Evolutionary conservation across 2,797 vertebrate genomes (phyloP).

Genomic region (Nyctibius grandis): DNA sequence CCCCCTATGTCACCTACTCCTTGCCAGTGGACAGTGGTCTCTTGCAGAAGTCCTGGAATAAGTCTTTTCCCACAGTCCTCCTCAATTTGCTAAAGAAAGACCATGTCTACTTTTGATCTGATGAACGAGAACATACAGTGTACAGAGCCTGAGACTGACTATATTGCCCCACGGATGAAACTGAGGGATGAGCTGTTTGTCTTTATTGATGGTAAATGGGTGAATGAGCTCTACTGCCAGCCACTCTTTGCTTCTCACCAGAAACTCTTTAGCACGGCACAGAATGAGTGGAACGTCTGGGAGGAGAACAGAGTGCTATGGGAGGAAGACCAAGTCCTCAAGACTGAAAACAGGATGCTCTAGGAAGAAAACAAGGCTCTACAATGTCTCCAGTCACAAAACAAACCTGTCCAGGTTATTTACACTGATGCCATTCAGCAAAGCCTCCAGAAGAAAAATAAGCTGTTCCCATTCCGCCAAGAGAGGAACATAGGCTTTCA

Average conservation of each 20-base stretch:
- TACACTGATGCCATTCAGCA: slow-evolving; percentile 34
- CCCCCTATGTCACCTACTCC: neutral
- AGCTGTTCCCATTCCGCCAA: neutral
- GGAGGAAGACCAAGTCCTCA: slow-evolving; percentile 63
- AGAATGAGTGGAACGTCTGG: slow-evolving; percentile 57
- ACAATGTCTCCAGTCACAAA: slow-evolving; percentile 44
- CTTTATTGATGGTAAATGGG: slow-evolving; percentile 61
- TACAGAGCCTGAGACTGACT: slow-evolving; percentile 38
- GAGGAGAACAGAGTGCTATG: slow-evolving; percentile 67
- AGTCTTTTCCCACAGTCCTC: neutral
- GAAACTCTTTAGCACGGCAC: slow-evolving; percentile 13
- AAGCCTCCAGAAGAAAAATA: slow-evolving; percentile 19
- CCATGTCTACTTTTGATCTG: slow-evolving; percentile 4
- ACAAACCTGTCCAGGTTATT: neutral
- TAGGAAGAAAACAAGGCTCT: slow-evolving; percentile 68
- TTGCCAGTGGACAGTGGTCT: neutral
- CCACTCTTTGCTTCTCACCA: slow-evolving; percentile 1
- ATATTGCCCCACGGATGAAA: slow-evolving; percentile 15
- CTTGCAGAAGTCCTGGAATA: neutral
- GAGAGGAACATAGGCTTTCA: neutral
- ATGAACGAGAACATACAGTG: neutral
- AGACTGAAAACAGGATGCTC: slow-evolving; percentile 52
- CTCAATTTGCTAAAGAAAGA: neutral
- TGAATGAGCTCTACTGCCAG: slow-evolving; percentile 51
- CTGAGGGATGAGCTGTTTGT: slow-evolving; percentile 56